Conservation (phyloP, 2,113 vertebrate genomes). For the Phyllostomus discolor region DNA sequence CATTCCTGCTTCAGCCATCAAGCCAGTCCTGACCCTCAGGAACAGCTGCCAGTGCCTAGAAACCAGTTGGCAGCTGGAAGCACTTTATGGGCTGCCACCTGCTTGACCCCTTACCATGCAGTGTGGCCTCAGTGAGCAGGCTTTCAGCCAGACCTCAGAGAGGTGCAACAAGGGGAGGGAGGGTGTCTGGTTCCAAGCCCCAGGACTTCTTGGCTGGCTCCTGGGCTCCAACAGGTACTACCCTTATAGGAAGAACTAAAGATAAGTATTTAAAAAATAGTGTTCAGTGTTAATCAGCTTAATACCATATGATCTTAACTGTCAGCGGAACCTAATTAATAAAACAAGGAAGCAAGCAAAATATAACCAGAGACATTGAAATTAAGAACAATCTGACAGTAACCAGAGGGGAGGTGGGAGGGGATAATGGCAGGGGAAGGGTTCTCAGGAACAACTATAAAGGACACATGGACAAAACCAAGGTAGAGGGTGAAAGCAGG, state of each 20-base stretch:
- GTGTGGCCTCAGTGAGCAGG: not conserved
- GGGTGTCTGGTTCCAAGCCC: not conserved
- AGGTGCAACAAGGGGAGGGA: accelerated
- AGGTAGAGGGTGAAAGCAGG: no score
- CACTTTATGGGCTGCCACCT: not conserved
- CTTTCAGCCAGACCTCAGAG: not conserved
- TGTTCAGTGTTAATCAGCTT: not conserved
- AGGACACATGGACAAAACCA: no score
- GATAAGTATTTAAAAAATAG: not conserved
- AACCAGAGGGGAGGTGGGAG: no score
- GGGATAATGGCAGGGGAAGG: no score
- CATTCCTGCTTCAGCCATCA: not conserved
- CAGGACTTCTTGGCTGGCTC: not conserved
- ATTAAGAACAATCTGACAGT: no score
- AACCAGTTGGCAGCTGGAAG: not conserved
- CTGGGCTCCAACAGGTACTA: not conserved
- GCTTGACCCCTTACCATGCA: accelerated
- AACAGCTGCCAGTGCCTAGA: not conserved
- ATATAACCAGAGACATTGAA: no score
- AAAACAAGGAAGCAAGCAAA: no score
- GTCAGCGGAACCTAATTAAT: no score
- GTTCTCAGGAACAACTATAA: no score
- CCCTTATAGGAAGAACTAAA: not conserved
- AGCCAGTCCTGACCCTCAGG: not conserved
- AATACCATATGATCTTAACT: no score